phyloP scores from a whole-genome alignment of 2,113 vertebrate species.

The Xenopus borealis region DNA sequence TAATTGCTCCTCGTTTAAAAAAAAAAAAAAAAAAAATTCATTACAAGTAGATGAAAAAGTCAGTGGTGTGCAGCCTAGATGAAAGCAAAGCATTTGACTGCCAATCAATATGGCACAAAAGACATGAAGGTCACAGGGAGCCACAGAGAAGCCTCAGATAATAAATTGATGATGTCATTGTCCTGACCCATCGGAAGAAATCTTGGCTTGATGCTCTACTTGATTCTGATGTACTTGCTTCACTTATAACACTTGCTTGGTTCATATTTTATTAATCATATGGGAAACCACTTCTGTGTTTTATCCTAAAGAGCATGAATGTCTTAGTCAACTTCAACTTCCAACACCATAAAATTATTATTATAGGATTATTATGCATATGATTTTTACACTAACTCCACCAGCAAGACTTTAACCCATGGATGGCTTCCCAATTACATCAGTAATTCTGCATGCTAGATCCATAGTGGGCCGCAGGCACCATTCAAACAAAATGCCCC shows the following conservation, averaged over 20 bases:
- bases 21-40: conserved; percentile 9
- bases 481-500: no score
- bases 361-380: no score
- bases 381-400: no score
- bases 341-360: no score
- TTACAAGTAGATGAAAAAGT: conserved; percentile 30
- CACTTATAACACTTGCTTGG: neutral
- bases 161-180: conserved; percentile 61
- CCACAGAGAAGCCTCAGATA: conserved; percentile 52
- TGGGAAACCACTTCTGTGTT: neutral
- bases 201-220: conserved; percentile 18
- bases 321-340: no score
- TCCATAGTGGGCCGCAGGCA: no score
- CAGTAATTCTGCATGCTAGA: no score
- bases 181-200: conserved; percentile 55
- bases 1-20: conserved; percentile 11
- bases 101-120: conserved; percentile 49
- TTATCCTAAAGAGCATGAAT: no score
- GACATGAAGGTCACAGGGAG: conserved; percentile 54
- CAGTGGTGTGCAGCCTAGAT: conserved; percentile 48
- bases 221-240: neutral
- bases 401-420: no score
- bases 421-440: no score
- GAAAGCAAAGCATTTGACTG: conserved; percentile 48
- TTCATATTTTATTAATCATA: neutral